These are phyloP conservation scores for Tipula lateralis DNA, from an alignment of 2,888 invertebrate genomes.

Conservation along the genomic window DNA sequence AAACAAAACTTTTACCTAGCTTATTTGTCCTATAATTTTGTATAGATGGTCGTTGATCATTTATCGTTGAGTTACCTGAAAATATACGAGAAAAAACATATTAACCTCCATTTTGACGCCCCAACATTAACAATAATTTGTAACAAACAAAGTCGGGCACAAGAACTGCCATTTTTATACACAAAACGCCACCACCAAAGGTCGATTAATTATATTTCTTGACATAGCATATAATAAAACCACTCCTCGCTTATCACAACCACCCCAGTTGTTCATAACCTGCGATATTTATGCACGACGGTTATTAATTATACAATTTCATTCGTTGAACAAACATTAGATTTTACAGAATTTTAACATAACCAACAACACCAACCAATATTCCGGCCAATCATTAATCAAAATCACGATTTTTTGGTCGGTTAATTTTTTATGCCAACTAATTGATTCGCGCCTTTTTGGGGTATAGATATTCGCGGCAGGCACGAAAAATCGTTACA, in stretches of 20 bases:
- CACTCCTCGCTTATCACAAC: background rate
- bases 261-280: background rate
- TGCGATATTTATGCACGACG: background rate
- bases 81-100: background rate
- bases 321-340: background rate
- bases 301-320: background rate
- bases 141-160: background rate
- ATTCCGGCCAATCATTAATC: slow-evolving; percentile 1
- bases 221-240: background rate
- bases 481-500: too few relatives aligned
- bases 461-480: background rate
- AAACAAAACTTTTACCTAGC: too few relatives aligned
- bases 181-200: background rate
- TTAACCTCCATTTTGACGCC: background rate
- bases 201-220: background rate
- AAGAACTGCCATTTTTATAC: background rate
- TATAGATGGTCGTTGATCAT: too few relatives aligned
- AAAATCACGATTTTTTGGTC: background rate
- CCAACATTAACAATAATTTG: background rate
- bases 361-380: background rate
- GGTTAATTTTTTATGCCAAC: background rate
- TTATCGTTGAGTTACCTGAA: too few relatives aligned
- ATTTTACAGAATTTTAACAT: background rate
- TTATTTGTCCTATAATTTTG: too few relatives aligned
- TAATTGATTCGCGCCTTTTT: background rate